Conservation (phyloP, 2,888 invertebrate genomes). For the Drosophila aldrichi region DNA sequence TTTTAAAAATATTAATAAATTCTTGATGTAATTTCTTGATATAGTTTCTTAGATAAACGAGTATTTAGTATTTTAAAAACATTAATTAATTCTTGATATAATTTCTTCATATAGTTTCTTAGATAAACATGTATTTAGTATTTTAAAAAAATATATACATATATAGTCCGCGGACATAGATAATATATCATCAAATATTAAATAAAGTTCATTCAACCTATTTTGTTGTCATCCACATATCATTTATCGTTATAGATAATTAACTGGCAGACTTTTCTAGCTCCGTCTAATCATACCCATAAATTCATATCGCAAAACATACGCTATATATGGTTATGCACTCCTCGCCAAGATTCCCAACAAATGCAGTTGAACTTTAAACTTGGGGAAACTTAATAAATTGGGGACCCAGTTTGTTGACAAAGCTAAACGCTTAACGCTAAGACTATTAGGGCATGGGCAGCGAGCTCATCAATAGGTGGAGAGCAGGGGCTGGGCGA, state of each 20-base stretch:
- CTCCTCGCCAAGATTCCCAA: slow-evolving; percentile 37
- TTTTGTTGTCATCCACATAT: too few relatives aligned
- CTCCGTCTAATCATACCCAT: neutral
- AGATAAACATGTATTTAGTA: too few relatives aligned
- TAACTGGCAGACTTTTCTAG: too few relatives aligned
- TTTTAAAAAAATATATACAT: too few relatives aligned
- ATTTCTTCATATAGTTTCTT: too few relatives aligned
- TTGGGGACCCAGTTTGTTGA: slow-evolving; percentile 4
- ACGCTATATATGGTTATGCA: neutral
- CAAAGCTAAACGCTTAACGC: slow-evolving; percentile 19
- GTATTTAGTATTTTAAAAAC: too few relatives aligned
- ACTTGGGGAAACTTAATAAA: slow-evolving; percentile 14
- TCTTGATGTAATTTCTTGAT: too few relatives aligned
- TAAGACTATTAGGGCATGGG: slow-evolving; percentile 19
- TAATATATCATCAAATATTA: neutral
- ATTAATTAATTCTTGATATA: too few relatives aligned
- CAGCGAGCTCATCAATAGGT: neutral
- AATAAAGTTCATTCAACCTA: neutral
- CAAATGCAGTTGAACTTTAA: slow-evolving; percentile 50
- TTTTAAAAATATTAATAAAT: too few relatives aligned
- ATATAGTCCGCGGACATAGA: too few relatives aligned
- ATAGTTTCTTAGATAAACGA: too few relatives aligned
- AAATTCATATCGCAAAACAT: neutral
- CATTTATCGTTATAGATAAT: neutral
- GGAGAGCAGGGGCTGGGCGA: slow-evolving; percentile 12